Conservation (phyloP, 2,113 vertebrate species). For the Pandion haliaetus region DNA sequence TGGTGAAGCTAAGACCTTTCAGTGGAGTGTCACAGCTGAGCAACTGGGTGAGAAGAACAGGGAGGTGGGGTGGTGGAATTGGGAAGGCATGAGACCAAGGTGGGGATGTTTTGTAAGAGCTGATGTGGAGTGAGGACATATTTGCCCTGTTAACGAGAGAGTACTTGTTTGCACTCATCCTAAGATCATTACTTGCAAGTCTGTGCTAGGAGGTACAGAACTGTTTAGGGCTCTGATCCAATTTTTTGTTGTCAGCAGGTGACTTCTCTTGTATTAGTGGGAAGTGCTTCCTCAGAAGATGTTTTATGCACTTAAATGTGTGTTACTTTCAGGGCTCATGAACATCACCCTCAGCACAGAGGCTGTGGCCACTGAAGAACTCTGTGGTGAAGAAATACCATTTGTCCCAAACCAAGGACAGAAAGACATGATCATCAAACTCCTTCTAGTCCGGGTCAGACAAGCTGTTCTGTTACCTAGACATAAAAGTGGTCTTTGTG, state of each 20-base stretch:
- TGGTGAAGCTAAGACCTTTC: conserved; percentile 72
- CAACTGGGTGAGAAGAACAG: conserved; percentile 71
- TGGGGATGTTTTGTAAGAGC: background rate
- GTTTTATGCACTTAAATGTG: background rate
- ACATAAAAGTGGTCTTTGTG: background rate
- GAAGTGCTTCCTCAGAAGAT: background rate
- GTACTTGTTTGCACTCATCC: background rate
- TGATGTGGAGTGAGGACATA: background rate
- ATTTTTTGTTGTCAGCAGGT: background rate
- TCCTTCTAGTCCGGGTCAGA: conserved; percentile 68
- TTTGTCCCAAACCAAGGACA: conserved; percentile 49
- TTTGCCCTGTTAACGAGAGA: background rate
- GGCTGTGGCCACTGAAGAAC: conserved; percentile 46
- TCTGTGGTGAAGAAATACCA: conserved; percentile 7
- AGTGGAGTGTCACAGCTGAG: conserved; percentile 76
- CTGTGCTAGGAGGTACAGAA: background rate
- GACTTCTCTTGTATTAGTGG: background rate
- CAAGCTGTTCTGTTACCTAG: background rate
- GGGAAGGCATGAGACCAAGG: background rate
- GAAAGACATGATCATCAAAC: conserved; percentile 51
- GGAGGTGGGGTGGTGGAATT: background rate
- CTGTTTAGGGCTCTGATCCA: background rate
- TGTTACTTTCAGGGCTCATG: conserved; percentile 21
- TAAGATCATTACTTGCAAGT: background rate
- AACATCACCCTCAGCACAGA: conserved; percentile 63